Evolutionary conservation across 1,140 invertebrate genomes (phyloP), one percentile per base, ranked within the genome.

Genomic region (Neuroterus valhalla): DNA sequence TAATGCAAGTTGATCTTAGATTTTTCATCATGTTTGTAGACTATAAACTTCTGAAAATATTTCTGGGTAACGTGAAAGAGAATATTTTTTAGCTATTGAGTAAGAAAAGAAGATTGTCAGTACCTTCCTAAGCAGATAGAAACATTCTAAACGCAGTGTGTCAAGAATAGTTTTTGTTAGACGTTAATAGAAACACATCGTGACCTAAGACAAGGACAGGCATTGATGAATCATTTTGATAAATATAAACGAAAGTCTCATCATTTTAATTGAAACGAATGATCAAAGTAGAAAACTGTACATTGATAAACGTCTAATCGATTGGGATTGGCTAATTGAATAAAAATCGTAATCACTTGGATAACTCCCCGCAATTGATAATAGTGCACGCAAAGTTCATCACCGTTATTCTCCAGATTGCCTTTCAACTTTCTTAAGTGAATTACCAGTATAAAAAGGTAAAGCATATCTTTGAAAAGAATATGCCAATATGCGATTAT

Each of bases 281-380:
- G 8, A 19, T 48, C 17, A 48, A n/a, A 48, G 46, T 48, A 48
- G n/a, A n/a, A 48, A 17, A 38, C 31, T 38, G 17, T 17, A 48
- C n/a, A 17, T n/a, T n/a, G 46, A 17, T 17, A 48, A 17, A 17
- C 8, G 46, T 48, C 3, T 17, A 48, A 48, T 48, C 17, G 46
- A 31, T 62, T 62, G 2, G 26, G 52, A 62, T n/a, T 62, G 52
- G 31, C 4, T 62, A 62, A 23, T 62, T 31, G 23, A 31, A 26
- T 26, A 31, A 62, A 62, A 62, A 62, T 31, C 17, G 2, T 62
- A 62, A 62, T 62, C 23, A 62, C 14, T 26, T 4, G 52, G 15
- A 26, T 62, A 23, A 62, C 15, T 62, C 23, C 26, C 31, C 31
- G 23, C 31, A 5, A 31, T 62, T 62, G 52, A 62, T 62, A 62